Percentiles rank a stretch among this genome's conserved stretches.
Evolutionary conservation across 2,113 vertebrate genomes (phyloP).

Genomic region (Ceyx cyanopectus): DNA sequence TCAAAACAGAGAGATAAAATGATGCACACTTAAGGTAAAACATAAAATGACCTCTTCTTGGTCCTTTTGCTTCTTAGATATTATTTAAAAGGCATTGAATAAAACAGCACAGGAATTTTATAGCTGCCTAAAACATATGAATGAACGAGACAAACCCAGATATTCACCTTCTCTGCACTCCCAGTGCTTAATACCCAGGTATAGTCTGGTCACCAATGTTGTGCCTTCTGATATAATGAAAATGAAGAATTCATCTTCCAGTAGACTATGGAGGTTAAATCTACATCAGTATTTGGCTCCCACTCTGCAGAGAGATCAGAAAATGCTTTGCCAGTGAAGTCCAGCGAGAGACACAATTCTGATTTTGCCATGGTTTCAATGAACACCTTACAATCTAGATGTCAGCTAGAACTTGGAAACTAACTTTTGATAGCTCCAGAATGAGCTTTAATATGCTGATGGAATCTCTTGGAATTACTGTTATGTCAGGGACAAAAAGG

Average conservation of each 20-base stretch:
- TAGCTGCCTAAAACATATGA: not conserved
- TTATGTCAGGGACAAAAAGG: too few species aligned
- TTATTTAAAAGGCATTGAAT: not conserved
- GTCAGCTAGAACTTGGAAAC: not conserved
- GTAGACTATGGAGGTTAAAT: not conserved
- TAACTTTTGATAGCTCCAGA: not conserved
- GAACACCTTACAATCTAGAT: not conserved
- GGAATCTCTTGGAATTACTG: not conserved
- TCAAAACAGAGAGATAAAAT: not conserved
- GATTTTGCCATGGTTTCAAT: not conserved
- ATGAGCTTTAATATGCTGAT: not conserved
- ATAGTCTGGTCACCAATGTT: not conserved
- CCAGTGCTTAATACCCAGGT: accelerated
- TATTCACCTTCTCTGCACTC: not conserved
- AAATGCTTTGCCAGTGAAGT: not conserved
- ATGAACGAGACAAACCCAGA: not conserved
- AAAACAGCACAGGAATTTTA: not conserved
- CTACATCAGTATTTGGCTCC: not conserved
- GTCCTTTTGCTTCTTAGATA: not conserved
- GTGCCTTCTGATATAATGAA: not conserved
- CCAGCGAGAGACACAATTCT: not conserved
- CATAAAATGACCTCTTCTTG: not conserved
- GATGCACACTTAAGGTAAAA: not conserved
- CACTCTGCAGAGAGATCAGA: not conserved
- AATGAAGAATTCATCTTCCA: not conserved